phyloP scores from a whole-genome alignment of 2,797 vertebrate species.

The Passerculus sandwichensis region DNA sequence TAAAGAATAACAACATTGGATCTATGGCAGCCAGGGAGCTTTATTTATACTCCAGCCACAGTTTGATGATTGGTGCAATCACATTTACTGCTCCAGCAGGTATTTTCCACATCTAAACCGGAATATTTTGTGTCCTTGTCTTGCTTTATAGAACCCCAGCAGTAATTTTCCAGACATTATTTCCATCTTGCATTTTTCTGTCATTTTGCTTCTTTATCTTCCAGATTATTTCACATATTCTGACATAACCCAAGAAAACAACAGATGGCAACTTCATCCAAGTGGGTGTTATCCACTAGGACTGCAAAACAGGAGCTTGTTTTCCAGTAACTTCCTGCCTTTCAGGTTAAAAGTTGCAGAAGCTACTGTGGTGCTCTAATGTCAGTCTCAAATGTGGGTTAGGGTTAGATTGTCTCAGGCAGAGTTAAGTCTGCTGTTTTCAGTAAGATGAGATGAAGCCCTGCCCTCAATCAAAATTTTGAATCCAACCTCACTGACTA shows the following conservation, averaged over 20 bases:
- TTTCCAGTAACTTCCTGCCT: conserved; percentile 46
- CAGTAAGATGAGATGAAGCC: background rate
- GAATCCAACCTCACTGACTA: background rate
- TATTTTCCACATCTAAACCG: background rate
- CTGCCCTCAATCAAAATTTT: background rate
- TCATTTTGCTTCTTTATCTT: conserved; percentile 8
- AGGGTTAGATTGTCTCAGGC: background rate
- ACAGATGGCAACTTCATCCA: conserved; percentile 61
- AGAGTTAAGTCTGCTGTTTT: background rate
- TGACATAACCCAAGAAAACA: conserved; percentile 52
- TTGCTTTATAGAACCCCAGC: background rate
- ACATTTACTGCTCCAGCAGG: background rate
- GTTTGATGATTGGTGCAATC: background rate
- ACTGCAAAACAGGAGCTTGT: conserved; percentile 37
- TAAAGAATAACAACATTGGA: background rate
- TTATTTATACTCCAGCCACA: background rate
- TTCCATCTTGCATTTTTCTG: background rate
- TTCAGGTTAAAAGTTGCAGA: conserved; percentile 51
- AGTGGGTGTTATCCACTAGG: conserved; percentile 49
- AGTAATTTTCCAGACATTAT: background rate
- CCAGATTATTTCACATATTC: conserved; percentile 46
- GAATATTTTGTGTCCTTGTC: background rate
- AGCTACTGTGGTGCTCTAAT: background rate
- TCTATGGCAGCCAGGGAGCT: background rate
- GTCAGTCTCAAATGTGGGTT: background rate